phyloP scores from a whole-genome alignment of 1,140 invertebrate genomes.

The Euschistus heros region DNA sequence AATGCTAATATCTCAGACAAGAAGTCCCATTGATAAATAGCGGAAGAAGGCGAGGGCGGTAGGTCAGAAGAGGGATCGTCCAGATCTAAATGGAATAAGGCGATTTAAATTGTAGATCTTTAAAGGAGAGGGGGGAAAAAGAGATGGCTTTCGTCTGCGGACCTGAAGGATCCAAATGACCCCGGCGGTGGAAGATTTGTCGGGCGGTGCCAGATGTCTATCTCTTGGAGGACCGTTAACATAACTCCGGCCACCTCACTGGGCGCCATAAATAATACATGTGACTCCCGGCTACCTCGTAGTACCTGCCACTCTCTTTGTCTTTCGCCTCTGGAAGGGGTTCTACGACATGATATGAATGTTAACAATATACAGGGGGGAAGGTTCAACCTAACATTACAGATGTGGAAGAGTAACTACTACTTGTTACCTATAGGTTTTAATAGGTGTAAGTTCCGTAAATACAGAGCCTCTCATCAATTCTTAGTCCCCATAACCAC shows the following conservation, averaged over 20 bases:
- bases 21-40: neutral
- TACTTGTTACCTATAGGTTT: too few species aligned
- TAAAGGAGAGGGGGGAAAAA: neutral
- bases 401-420: too few species aligned
- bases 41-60: neutral
- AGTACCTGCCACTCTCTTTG: too few species aligned
- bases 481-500: too few species aligned
- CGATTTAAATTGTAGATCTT: slow-evolving; percentile 1
- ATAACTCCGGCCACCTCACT: neutral
- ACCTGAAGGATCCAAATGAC: neutral
- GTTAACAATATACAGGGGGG: too few species aligned
- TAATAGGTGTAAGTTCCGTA: too few species aligned
- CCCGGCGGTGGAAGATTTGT: neutral
- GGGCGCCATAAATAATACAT: neutral
- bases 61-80: neutral
- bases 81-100: neutral
- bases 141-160: neutral
- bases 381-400: too few species aligned
- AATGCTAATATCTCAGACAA: too few species aligned
- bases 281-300: too few species aligned
- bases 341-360: too few species aligned
- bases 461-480: too few species aligned
- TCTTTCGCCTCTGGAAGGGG: too few species aligned
- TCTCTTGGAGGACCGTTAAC: neutral
- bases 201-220: neutral